A percentile compares a stretch with the other conserved stretches of the same genome.
Conservation (phyloP, 2,113 vertebrate species). For the Scolopax mira region DNA sequence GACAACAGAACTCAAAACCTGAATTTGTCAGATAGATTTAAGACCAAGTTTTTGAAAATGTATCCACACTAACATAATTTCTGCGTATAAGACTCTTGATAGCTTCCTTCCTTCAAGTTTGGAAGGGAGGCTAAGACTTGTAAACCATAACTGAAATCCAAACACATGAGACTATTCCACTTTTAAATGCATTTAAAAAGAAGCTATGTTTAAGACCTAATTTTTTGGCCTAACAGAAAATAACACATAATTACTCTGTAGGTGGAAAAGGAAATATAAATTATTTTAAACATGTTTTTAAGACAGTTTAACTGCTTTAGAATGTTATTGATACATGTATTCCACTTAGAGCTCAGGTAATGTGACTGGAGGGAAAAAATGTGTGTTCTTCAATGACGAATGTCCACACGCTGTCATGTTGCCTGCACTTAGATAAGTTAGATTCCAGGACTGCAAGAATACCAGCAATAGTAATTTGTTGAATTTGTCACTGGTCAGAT, state of each 20-base stretch:
- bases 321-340: neutral
- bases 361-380: rapidly evolving
- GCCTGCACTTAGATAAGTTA: neutral
- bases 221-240: neutral
- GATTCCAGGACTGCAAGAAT: neutral
- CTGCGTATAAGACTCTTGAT: neutral
- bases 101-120: neutral
- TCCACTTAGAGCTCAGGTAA: neutral
- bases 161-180: neutral
- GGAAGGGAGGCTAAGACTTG: neutral
- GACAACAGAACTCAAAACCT: neutral
- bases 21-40: neutral
- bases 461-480: neutral
- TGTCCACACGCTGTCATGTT: rapidly evolving
- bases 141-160: neutral
- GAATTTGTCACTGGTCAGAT: neutral
- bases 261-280: neutral
- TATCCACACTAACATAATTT: neutral
- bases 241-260: neutral
- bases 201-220: neutral
- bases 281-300: neutral
- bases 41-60: neutral
- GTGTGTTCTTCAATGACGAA: neutral
- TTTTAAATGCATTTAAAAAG: neutral
- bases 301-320: neutral